Percentiles rank a stretch among this genome's conserved stretches.
These are phyloP conservation scores for Heterocephalus glaber DNA, from an alignment of 2,113 vertebrate species.

Conservation along the genomic window DNA sequence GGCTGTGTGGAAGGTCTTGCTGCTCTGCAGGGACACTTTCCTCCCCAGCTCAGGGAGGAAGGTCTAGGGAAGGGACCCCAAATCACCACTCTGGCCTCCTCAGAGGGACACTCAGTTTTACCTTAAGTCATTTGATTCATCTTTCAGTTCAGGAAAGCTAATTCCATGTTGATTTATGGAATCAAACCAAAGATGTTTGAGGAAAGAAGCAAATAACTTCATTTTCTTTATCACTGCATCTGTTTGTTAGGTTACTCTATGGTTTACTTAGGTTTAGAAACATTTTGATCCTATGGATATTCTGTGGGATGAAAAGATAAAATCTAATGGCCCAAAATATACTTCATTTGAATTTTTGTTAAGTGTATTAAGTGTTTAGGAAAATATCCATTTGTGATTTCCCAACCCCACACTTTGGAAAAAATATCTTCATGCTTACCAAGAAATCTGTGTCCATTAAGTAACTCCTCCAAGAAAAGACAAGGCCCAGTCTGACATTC, in stretches of 20 bases:
- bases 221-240: background rate
- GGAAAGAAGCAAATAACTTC: background rate
- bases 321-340: slow-evolving; percentile 11
- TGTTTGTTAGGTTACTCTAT: background rate
- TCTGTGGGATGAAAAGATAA: slow-evolving; percentile 37
- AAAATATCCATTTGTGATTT: slow-evolving; percentile 23
- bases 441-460: background rate
- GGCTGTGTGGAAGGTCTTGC: background rate
- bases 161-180: background rate
- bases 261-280: slow-evolving; percentile 27
- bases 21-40: background rate
- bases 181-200: slow-evolving; percentile 3
- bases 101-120: background rate
- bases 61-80: background rate
- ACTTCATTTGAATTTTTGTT: slow-evolving; percentile 19
- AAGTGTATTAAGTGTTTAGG: slow-evolving; percentile 42
- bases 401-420: background rate
- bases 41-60: background rate
- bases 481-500: background rate
- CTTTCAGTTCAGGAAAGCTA: slow-evolving; percentile 3
- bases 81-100: background rate
- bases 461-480: background rate
- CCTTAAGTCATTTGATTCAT: background rate
- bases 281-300: background rate
- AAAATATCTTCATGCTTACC: background rate